Conservation (phyloP, 2,113 vertebrate species). For the Melanostigma gelatinosum region DNA sequence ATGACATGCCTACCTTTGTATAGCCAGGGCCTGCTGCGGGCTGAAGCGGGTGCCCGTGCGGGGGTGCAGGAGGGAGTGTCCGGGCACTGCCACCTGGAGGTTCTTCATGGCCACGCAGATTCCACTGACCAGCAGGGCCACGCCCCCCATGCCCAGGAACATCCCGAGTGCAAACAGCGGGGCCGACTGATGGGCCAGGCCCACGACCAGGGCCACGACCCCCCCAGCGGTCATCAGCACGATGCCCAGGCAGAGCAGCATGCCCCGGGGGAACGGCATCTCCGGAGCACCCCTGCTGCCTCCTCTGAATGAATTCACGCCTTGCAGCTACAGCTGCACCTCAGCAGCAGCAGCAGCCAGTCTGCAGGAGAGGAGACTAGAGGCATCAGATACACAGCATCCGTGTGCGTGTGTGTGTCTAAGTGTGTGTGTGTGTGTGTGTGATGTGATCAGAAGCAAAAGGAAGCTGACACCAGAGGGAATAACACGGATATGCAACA, state of each 20-base stretch:
- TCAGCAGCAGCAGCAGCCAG: constrained; percentile 31
- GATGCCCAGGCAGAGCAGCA: constrained; percentile 68
- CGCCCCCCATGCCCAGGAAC: constrained; percentile 70
- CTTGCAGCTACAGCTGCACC: constrained; percentile 5
- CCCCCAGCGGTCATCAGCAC: constrained; percentile 65
- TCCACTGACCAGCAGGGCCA: constrained; percentile 70
- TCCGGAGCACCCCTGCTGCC: constrained; percentile 5
- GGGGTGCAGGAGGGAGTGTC: constrained; percentile 82
- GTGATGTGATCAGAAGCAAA: background rate
- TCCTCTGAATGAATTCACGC: background rate
- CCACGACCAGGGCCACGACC: constrained; percentile 39
- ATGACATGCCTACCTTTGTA: constrained; percentile 79
- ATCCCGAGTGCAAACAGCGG: constrained; percentile 61
- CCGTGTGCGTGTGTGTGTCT: background rate
- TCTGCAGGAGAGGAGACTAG: constrained; percentile 27
- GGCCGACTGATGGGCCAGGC: background rate
- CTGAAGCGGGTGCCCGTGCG: constrained; percentile 82
- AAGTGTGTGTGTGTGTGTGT: background rate
- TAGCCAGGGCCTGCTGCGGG: constrained; percentile 80
- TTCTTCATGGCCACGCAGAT: constrained; percentile 81
- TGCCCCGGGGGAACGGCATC: constrained; percentile 69
- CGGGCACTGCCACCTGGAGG: constrained; percentile 78
- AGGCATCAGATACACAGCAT: background rate
- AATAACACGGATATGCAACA: constrained; percentile 34
- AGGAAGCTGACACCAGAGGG: constrained; percentile 1